A percentile compares a stretch with the other conserved stretches of the same genome.
Conservation (phyloP, 2,888 invertebrate genomes). For the Cheiracanthium punctorium region DNA sequence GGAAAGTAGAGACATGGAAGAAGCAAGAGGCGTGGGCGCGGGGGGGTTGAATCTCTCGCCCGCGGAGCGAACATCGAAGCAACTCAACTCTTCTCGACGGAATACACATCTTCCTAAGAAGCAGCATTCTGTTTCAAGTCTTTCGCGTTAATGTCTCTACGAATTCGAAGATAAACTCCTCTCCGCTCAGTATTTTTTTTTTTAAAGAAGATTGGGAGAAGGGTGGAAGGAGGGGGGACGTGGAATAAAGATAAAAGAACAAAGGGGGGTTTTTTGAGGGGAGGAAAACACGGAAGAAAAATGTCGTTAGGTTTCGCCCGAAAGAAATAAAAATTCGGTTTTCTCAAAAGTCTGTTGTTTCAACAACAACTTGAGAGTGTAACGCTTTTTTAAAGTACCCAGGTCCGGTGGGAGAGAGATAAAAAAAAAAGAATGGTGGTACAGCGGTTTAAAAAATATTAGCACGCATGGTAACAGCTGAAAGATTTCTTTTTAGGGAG, state of each 20-base stretch:
- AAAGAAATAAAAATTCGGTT: slow-evolving; percentile 2
- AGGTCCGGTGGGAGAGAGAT: not conserved
- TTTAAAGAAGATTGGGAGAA: no score
- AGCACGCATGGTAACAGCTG: slow-evolving; percentile 9
- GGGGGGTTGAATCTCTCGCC: not conserved
- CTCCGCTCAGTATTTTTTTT: no score
- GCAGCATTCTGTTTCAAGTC: slow-evolving; percentile 47
- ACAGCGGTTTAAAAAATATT: slow-evolving; percentile 15
- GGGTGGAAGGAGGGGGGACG: not conserved
- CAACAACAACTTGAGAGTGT: not conserved
- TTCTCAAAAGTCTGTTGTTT: slow-evolving; percentile 27
- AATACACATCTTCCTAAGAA: slow-evolving; percentile 35
- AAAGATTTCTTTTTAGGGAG: not conserved
- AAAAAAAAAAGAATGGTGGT: not conserved
- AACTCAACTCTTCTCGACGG: slow-evolving; percentile 43
- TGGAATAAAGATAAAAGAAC: no score
- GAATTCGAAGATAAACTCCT: slow-evolving; percentile 58
- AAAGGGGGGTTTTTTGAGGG: not conserved
- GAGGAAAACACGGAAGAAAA: not conserved
- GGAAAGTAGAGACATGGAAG: not conserved
- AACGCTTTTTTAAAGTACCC: not conserved
- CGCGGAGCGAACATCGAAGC: not conserved
- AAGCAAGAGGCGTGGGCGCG: no score
- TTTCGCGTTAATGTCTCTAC: slow-evolving; percentile 57
- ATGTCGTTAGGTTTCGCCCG: slow-evolving; percentile 11